Percentiles rank a stretch among this genome's conserved stretches.
Conservation (phyloP, 2,888 invertebrate species). For the Phlogophora meticulosa region DNA sequence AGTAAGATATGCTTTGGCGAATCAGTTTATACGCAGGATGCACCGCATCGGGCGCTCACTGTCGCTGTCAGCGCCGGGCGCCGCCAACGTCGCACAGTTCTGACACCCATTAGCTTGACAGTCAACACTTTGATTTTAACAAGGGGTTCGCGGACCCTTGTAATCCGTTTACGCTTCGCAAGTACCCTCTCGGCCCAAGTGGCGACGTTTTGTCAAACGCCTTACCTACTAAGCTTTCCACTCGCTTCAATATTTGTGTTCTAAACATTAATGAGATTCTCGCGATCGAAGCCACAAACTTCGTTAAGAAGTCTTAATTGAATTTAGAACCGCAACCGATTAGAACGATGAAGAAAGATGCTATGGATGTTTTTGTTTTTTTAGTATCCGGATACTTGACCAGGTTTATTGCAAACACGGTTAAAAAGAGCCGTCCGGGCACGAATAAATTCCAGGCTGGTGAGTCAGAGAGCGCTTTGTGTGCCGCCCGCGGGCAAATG, state of each 20-base stretch:
- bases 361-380: constrained; percentile 8
- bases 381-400: constrained; percentile 34
- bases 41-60: not conserved
- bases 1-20: not conserved
- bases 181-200: constrained; percentile 77
- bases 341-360: constrained; percentile 12
- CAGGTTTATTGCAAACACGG: constrained; percentile 64
- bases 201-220: constrained; percentile 80
- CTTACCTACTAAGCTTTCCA: constrained; percentile 74
- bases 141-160: constrained; percentile 80
- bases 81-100: constrained; percentile 33
- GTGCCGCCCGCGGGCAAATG: constrained; percentile 59
- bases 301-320: constrained; percentile 40
- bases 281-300: constrained; percentile 34
- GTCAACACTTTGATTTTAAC: constrained; percentile 87
- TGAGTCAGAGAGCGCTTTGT: constrained; percentile 68
- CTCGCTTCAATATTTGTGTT: constrained; percentile 73
- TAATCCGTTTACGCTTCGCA: constrained; percentile 85
- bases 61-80: constrained; percentile 29
- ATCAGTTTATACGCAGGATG: not conserved
- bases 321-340: constrained; percentile 33
- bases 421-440: constrained; percentile 61
- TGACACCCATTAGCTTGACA: constrained; percentile 81
- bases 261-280: constrained; percentile 60
- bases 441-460: constrained; percentile 67